These are phyloP conservation scores for Cylloceria caligata DNA, from an alignment of 2,888 invertebrate species.

Conservation along the genomic window DNA sequence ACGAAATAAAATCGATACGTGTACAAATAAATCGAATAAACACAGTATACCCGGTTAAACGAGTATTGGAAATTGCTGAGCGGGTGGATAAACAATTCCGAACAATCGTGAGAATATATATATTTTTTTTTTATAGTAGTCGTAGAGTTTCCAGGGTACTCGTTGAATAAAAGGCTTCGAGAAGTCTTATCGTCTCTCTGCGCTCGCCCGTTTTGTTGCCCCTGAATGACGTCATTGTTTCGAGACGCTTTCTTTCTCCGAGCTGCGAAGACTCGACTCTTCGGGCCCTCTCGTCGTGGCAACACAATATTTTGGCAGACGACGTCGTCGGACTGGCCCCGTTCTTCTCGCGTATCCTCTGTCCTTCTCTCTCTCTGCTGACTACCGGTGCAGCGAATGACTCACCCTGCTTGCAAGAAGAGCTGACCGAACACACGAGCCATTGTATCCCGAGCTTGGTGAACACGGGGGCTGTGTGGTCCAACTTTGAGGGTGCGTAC, in stretches of 20 bases:
- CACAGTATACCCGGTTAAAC: not conserved
- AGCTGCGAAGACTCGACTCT: constrained; percentile 37
- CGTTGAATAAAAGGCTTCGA: constrained; percentile 7
- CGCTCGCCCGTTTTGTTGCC: constrained; percentile 50
- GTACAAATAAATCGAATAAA: constrained; percentile 37
- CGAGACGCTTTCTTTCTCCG: constrained; percentile 34
- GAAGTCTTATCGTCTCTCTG: constrained; percentile 33
- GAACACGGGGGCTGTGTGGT: constrained; percentile 44
- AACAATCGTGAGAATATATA: constrained; percentile 40
- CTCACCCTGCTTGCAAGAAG: constrained; percentile 59
- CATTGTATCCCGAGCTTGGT: constrained; percentile 65
- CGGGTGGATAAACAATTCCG: constrained; percentile 21
- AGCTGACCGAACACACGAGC: constrained; percentile 69
- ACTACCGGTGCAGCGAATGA: constrained; percentile 55
- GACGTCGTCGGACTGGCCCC: constrained; percentile 53
- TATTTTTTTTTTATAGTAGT: constrained; percentile 15
- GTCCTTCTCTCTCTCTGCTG: not conserved
- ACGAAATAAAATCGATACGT: constrained; percentile 30
- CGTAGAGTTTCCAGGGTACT: constrained; percentile 9
- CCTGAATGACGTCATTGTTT: constrained; percentile 73
- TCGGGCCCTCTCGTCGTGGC: constrained; percentile 36
- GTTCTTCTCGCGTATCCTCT: constrained; percentile 14
- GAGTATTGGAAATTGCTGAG: constrained; percentile 22
- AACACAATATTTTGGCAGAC: constrained; percentile 76
- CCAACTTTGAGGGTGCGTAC: constrained; percentile 70